Conservation (phyloP, 2,888 invertebrate genomes). For the Heteropelma amictum region DNA sequence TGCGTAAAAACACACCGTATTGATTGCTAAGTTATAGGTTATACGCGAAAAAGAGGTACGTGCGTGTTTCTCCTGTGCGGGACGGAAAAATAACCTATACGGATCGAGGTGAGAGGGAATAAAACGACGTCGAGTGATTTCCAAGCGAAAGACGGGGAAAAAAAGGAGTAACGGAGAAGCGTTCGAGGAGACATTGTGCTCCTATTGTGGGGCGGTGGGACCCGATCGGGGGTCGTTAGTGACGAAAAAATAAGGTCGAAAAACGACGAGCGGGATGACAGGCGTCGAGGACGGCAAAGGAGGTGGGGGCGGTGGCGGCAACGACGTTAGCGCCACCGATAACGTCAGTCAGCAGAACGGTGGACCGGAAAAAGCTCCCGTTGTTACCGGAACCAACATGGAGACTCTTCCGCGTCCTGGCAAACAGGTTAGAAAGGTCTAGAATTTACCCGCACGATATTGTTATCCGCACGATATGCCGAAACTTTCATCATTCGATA, state of each 20-base stretch:
- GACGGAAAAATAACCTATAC: not conserved
- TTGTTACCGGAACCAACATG: conserved; percentile 82
- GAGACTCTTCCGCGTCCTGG: conserved; percentile 81
- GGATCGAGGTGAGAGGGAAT: not conserved
- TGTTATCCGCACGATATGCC: not conserved
- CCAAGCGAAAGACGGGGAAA: not conserved
- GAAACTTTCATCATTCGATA: not conserved
- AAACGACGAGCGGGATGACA: conserved; percentile 70
- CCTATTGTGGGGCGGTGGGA: conserved; percentile 52
- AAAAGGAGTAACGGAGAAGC: conserved; percentile 25
- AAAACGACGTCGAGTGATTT: conserved; percentile 5
- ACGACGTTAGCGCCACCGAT: conserved; percentile 80
- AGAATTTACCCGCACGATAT: not conserved
- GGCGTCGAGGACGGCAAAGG: conserved; percentile 75
- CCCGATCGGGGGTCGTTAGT: conserved; percentile 55
- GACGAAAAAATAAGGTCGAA: conserved; percentile 55
- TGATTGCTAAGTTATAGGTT: too few species aligned
- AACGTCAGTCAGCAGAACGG: conserved; percentile 81
- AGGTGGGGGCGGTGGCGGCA: conserved; percentile 65
- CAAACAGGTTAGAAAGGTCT: conserved; percentile 79
- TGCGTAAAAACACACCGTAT: too few species aligned
- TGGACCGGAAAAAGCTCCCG: conserved; percentile 79
- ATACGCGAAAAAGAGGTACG: too few species aligned
- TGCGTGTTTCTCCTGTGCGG: too few species aligned
- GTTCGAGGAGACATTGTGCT: conserved; percentile 46